phyloP scores from a whole-genome alignment of 2,113 vertebrate genomes.

The Tenebrosternarchus preto region DNA sequence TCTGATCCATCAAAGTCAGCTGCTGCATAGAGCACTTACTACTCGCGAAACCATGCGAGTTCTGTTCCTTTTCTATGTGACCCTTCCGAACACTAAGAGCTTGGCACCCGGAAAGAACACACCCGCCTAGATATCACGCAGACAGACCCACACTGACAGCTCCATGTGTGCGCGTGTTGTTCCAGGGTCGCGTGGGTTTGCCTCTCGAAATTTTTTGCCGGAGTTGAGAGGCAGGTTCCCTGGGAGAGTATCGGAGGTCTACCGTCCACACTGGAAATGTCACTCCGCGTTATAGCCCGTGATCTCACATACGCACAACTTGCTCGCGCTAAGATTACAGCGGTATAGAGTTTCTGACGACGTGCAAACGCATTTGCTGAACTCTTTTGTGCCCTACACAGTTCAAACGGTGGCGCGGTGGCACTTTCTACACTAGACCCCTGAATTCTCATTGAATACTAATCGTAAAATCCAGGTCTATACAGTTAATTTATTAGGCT shows the following conservation, averaged over 20 bases:
- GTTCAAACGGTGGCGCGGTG: no score
- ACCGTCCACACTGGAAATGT: conserved; percentile 32
- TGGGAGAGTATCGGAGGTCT: conserved; percentile 12
- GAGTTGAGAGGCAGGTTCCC: conserved; percentile 2
- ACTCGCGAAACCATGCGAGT: no score
- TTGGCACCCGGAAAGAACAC: background rate
- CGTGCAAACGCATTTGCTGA: background rate
- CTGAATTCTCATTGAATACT: background rate
- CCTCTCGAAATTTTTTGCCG: background rate
- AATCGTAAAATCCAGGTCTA: no score
- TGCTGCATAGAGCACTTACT: background rate
- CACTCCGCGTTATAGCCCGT: conserved; percentile 20
- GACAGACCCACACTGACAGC: background rate
- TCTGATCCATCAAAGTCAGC: background rate
- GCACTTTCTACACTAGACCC: background rate
- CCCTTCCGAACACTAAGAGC: no score
- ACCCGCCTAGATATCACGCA: background rate
- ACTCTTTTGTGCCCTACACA: no score
- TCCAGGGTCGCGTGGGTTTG: background rate
- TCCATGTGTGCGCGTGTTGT: background rate
- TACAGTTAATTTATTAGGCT: no score
- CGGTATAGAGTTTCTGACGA: conserved; percentile 1
- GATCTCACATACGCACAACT: background rate
- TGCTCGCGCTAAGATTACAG: conserved; percentile 3
- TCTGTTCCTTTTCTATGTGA: background rate